Conservation (phyloP, 2,797 vertebrate species). For the Emys orbicularis region DNA sequence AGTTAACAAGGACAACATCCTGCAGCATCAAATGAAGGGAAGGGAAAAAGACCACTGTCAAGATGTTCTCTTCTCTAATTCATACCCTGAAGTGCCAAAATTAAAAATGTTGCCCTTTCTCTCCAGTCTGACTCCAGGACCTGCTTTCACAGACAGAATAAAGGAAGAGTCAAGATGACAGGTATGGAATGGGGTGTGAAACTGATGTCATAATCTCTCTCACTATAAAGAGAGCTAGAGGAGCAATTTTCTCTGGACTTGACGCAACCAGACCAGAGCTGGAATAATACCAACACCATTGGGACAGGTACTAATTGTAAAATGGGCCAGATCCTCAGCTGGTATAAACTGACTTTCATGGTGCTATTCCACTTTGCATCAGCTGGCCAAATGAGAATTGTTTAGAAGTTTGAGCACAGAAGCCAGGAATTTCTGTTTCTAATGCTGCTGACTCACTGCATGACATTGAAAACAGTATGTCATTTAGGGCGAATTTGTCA, state of each 20-base stretch:
- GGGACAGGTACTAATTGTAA: neutral
- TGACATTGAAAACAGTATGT: neutral
- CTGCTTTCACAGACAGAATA: neutral
- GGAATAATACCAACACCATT: neutral
- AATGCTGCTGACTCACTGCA: neutral
- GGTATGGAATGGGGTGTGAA: neutral
- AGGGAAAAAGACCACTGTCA: neutral
- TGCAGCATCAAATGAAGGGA: neutral
- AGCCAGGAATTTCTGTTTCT: neutral
- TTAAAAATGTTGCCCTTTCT: neutral
- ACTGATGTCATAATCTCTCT: neutral
- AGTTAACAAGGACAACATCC: neutral
- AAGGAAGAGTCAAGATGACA: neutral
- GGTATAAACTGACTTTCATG: neutral
- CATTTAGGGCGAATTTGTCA: neutral
- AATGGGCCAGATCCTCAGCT: neutral
- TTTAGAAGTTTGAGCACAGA: neutral
- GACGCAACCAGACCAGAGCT: neutral
- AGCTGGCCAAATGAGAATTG: neutral
- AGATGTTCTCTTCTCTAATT: fast-evolving
- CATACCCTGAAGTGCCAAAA: fast-evolving
- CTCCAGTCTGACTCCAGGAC: neutral
- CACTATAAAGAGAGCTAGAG: neutral
- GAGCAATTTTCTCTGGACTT: neutral
- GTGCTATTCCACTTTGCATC: neutral